Percentiles rank a stretch among this genome's conserved stretches.
Conservation (phyloP, 2,888 invertebrate species). For the Pristionchus exspectatus region DNA sequence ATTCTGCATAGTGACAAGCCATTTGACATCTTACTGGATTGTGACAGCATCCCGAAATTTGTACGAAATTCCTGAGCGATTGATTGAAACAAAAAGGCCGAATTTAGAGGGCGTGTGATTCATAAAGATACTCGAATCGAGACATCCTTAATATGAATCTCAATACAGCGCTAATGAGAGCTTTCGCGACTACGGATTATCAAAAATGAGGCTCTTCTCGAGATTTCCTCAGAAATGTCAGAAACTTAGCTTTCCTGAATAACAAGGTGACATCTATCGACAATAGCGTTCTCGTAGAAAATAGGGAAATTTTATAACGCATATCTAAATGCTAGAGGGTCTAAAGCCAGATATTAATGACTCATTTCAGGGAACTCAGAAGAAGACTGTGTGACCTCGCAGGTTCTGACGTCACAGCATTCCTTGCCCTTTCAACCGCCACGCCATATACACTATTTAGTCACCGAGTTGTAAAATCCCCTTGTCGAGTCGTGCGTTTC, state of each 20-base stretch:
- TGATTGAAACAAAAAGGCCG: neutral
- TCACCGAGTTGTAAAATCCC: conserved; percentile 39
- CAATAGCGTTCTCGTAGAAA: neutral
- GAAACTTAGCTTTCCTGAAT: neutral
- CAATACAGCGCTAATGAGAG: neutral
- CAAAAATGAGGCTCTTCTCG: neutral
- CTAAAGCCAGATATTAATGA: neutral
- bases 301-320: neutral
- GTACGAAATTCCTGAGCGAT: too few species aligned
- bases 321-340: neutral
- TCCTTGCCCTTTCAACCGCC: neutral
- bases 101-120: neutral
- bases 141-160: neutral
- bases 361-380: neutral
- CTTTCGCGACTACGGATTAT: neutral
- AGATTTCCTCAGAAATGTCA: neutral
- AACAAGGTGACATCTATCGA: conserved; percentile 3
- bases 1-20: neutral
- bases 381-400: conserved; percentile 6
- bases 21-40: neutral
- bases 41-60: neutral
- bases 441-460: conserved; percentile 38
- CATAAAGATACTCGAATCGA: neutral
- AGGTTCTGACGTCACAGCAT: neutral
- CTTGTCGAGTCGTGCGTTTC: neutral